Evolutionary conservation across 2,113 vertebrate genomes (phyloP).

Genomic region (Oceanodroma tethys): DNA sequence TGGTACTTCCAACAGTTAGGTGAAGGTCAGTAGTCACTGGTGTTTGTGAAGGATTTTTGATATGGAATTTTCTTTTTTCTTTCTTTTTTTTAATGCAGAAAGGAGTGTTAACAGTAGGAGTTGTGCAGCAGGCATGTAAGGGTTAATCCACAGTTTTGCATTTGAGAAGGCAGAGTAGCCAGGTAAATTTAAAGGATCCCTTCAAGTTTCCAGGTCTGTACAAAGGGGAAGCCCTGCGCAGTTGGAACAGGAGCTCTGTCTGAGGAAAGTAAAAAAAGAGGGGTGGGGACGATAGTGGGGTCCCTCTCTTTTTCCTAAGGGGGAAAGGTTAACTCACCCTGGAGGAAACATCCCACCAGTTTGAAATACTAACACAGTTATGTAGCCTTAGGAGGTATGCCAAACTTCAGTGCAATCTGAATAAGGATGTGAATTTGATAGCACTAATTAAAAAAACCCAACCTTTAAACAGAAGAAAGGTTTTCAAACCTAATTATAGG

Average conservation of each 20-base stretch:
- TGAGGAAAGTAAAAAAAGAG: background rate
- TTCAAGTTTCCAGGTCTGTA: background rate
- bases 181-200: background rate
- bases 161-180: background rate
- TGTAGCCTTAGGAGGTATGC: background rate
- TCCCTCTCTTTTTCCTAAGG: background rate
- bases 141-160: background rate
- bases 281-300: background rate
- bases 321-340: background rate
- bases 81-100: background rate
- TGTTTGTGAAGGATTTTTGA: background rate
- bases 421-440: background rate
- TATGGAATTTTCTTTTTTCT: background rate
- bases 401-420: background rate
- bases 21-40: background rate
- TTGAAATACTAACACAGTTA: background rate
- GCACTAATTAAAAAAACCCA: background rate
- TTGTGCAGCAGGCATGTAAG: background rate
- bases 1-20: background rate
- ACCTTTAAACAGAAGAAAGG: background rate
- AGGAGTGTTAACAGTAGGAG: background rate
- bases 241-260: background rate
- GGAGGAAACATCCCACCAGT: background rate
- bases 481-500: background rate
- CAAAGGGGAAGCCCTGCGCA: background rate